Conservation (phyloP, 2,797 vertebrate genomes). For the Anableps anableps region DNA sequence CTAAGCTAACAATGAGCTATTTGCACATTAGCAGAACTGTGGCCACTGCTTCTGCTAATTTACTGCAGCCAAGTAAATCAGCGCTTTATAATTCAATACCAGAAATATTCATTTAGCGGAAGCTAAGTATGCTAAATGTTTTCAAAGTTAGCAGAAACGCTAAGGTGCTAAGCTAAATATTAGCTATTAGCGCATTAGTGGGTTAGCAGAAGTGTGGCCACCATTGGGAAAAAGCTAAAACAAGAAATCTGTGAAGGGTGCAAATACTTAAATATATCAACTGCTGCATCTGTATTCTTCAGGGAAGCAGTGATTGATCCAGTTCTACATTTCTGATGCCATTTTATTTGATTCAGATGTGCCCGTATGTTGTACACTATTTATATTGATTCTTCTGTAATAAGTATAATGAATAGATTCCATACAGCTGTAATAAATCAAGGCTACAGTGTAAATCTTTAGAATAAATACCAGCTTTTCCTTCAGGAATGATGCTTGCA, state of each 20-base stretch:
- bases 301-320: not conserved
- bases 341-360: not conserved
- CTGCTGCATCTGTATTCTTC: not conserved
- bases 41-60: too few relatives aligned
- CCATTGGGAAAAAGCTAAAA: not conserved
- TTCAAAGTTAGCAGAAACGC: too few relatives aligned
- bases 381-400: not conserved
- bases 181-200: not conserved
- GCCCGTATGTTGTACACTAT: not conserved
- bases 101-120: too few relatives aligned
- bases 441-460: not conserved
- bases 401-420: not conserved
- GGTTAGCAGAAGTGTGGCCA: too few relatives aligned
- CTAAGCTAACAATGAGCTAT: too few relatives aligned
- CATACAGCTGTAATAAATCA: not conserved
- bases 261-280: not conserved
- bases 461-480: constrained; percentile 45
- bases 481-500: constrained; percentile 36
- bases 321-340: not conserved
- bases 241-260: not conserved
- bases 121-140: too few relatives aligned
- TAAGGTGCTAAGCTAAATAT: too few relatives aligned
- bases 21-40: too few relatives aligned
- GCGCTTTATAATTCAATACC: too few relatives aligned
- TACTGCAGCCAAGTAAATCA: too few relatives aligned